A percentile compares a stretch with the other conserved stretches of the same genome.
Conservation (phyloP, 2,113 vertebrate genomes). For the Thamnaconus septentrionalis region DNA sequence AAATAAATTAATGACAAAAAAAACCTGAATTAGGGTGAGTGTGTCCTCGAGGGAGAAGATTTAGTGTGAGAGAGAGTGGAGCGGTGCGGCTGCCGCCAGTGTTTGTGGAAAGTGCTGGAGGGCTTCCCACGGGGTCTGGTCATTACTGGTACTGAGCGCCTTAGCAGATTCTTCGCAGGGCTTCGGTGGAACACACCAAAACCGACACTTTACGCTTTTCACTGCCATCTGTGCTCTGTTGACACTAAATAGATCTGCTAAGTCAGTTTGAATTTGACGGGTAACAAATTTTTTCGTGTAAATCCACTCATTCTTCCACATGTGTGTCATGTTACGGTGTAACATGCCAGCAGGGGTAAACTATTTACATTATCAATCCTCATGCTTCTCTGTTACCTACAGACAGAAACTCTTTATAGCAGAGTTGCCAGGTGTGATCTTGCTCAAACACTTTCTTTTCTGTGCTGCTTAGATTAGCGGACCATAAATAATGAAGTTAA, state of each 20-base stretch:
- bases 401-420: conserved; percentile 8
- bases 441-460: conserved; percentile 15
- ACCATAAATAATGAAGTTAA: conserved; percentile 43
- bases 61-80: conserved; percentile 12
- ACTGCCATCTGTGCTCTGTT: conserved; percentile 11
- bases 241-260: conserved; percentile 2
- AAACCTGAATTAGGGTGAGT: not conserved
- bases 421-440: conserved; percentile 26
- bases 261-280: too few species aligned
- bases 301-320: too few species aligned
- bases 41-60: conserved; percentile 1
- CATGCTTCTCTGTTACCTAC: conserved; percentile 13
- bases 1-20: not conserved
- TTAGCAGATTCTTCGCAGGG: conserved; percentile 55
- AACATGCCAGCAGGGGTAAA: not conserved
- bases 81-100: conserved; percentile 9
- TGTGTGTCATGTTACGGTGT: too few species aligned
- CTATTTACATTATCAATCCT: not conserved
- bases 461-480: conserved; percentile 33
- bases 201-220: conserved; percentile 17
- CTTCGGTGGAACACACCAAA: conserved; percentile 20
- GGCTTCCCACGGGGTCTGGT: conserved; percentile 26
- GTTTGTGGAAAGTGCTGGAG: conserved; percentile 39
- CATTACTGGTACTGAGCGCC: conserved; percentile 48
- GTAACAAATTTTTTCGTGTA: too few species aligned